Evolutionary conservation across 2,888 invertebrate species (phyloP), one percentile per base, ranked within the genome.

Genomic region (Steinernema scapterisci): DNA sequence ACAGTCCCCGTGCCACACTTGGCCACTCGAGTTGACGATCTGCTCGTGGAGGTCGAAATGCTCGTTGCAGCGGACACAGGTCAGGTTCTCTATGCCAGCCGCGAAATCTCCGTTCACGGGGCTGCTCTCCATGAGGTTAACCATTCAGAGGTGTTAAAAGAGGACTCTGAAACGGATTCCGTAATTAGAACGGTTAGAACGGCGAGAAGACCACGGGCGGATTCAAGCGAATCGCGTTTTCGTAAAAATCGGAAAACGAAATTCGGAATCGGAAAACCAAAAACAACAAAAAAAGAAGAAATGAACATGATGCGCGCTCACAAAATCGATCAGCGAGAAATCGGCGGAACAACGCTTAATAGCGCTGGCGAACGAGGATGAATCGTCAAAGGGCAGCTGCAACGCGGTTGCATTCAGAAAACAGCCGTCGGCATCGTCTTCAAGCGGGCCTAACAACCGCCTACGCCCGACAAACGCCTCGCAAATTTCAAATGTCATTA

Each of bases 1-100:
- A 89, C 99, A 99, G 86, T 95, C 94, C 5, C 95, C 94, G 90
- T 99, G 99, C 96, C 96, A 99, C 52, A 97, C 91, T 89, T 97
- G 96, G 75, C 97, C 97, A 87, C 94, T 95, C 0, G 97, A 95
- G 89, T 99, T 99, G 75, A 99, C 96, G 88, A 99, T 97, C 89
- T 97, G 96, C 89, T 99, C 97, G 88, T 95, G 93, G 23, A 94
- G 91, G 86, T 94, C 94, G 89, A 99, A 99, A 3, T 95, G 95
- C 87, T 97, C 96, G 78, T 93, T 92, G 89, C 99, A 99, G 73
- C 86, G 79, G 16, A 85, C 84, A 74, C 86, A 86, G 16, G 82
- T 79, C 75, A 86, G 76, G 73, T 84, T 82, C 75, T 86, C 86
- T 70, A 86, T 81, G n/a, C 82, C 83, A 56, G 79, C 79, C 44